Conservation (phyloP, 2,888 invertebrate genomes). For the Diaperis boleti region DNA sequence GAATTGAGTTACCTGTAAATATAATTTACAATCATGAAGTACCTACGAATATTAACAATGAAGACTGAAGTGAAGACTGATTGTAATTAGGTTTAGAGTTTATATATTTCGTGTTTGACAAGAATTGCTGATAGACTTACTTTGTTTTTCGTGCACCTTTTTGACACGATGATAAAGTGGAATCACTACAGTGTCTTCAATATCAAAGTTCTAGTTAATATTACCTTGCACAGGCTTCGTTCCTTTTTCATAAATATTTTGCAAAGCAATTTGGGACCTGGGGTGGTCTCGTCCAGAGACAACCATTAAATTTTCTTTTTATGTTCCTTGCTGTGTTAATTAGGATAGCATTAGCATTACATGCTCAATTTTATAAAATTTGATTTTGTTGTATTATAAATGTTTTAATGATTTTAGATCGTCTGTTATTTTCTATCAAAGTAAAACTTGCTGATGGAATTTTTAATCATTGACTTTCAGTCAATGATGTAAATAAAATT, state of each 20-base stretch:
- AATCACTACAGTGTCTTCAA: too few species aligned
- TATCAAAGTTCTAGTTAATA: too few species aligned
- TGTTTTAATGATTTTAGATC: constrained; percentile 18
- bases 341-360: neutral
- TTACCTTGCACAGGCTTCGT: too few species aligned
- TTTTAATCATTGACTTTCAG: constrained; percentile 6
- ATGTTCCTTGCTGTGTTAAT: neutral
- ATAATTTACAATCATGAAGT: too few species aligned
- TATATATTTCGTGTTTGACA: neutral
- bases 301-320: neutral
- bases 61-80: constrained; percentile 29
- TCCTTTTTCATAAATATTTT: neutral
- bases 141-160: too few species aligned
- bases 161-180: too few species aligned
- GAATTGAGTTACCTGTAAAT: too few species aligned
- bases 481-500: constrained; percentile 7
- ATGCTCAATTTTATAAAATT: neutral
- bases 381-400: constrained; percentile 16
- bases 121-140: too few species aligned
- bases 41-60: too few species aligned
- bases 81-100: constrained; percentile 7
- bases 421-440: constrained; percentile 18
- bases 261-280: neutral
- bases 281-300: neutral
- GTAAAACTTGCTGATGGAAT: constrained; percentile 16